Percentiles rank a stretch among this genome's conserved stretches.
These are phyloP conservation scores for Polia nebulosa DNA, from an alignment of 2,888 invertebrate species.

Conservation along the genomic window DNA sequence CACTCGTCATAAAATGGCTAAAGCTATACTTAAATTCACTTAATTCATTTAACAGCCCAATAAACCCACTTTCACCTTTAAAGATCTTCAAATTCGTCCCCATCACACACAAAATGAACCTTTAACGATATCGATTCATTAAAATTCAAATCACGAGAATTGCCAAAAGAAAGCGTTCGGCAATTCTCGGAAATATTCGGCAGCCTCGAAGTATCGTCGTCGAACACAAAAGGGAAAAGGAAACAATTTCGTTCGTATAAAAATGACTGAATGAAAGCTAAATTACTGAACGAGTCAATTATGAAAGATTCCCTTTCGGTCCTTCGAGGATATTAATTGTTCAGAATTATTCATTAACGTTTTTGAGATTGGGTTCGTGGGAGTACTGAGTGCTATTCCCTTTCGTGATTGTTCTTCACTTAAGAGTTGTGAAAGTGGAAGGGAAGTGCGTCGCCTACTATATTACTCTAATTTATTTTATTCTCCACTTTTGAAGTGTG, in stretches of 20 bases:
- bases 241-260: constrained; percentile 59
- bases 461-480: constrained; percentile 16
- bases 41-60: constrained; percentile 50
- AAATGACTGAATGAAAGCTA: constrained; percentile 44
- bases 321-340: constrained; percentile 60
- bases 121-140: constrained; percentile 63
- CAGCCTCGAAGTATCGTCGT: constrained; percentile 34
- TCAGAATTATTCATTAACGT: constrained; percentile 57
- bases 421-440: constrained; percentile 26
- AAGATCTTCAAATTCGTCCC: constrained; percentile 49
- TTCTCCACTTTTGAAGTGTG: not conserved
- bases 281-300: constrained; percentile 61
- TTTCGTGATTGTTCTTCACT: constrained; percentile 44
- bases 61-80: constrained; percentile 48
- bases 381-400: constrained; percentile 47
- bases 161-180: constrained; percentile 48
- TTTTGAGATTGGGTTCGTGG: constrained; percentile 41
- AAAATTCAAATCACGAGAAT: constrained; percentile 65
- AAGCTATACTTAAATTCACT: constrained; percentile 20
- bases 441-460: not conserved
- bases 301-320: constrained; percentile 50
- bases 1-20: constrained; percentile 4
- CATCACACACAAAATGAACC: constrained; percentile 53
- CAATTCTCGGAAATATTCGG: constrained; percentile 47
- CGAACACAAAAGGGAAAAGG: constrained; percentile 48